Conservation (phyloP, 2,888 invertebrate genomes). For the Pollenia griseotomentosa region DNA sequence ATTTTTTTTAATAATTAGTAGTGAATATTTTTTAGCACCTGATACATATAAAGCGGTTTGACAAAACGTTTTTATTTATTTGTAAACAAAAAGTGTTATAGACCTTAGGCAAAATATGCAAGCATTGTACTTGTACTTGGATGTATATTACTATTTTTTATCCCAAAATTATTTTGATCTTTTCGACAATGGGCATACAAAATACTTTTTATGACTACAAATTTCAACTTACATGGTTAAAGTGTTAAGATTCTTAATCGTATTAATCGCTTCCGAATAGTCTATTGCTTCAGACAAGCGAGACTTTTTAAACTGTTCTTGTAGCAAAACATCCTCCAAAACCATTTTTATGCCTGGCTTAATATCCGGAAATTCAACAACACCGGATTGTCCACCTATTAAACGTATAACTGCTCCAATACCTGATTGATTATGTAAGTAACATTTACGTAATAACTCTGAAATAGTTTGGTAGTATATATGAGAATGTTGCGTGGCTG, state of each 20-base stretch:
- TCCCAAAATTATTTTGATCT: no score
- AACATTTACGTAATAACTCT: slow-evolving; percentile 81
- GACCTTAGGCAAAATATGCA: no score
- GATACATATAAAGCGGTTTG: no score
- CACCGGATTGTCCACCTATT: slow-evolving; percentile 81
- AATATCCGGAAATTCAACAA: slow-evolving; percentile 81
- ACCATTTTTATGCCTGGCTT: slow-evolving; percentile 83
- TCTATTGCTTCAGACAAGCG: slow-evolving; percentile 78
- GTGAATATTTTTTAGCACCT: no score
- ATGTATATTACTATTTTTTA: no score
- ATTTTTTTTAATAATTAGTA: no score
- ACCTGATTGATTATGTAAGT: slow-evolving; percentile 78
- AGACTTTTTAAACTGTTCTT: slow-evolving; percentile 81
- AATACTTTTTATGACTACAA: background rate
- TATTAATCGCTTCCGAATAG: slow-evolving; percentile 81
- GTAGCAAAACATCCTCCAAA: slow-evolving; percentile 81
- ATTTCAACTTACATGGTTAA: slow-evolving; percentile 82
- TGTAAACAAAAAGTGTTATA: no score
- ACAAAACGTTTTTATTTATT: no score
- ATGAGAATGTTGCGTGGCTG: slow-evolving; percentile 82
- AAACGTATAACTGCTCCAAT: slow-evolving; percentile 83
- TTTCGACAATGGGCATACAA: background rate
- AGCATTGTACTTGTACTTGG: no score
- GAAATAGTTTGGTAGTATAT: slow-evolving; percentile 84
- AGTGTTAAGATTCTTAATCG: slow-evolving; percentile 85